These are phyloP conservation scores for Sparidentex hasta DNA, from an alignment of 2,797 vertebrate genomes.

Conservation along the genomic window DNA sequence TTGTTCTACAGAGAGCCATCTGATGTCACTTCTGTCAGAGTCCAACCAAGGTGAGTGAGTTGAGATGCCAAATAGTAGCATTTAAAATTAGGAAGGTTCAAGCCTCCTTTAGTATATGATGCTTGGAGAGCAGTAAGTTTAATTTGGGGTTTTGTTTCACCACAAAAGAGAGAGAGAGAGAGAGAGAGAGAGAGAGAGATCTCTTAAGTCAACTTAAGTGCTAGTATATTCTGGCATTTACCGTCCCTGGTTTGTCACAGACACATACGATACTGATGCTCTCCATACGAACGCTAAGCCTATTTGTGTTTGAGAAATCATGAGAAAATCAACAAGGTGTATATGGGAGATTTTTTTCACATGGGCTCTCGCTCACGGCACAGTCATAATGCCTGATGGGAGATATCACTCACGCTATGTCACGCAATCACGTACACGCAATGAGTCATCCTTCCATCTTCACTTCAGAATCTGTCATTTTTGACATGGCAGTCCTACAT, in stretches of 20 bases:
- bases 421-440: slow-evolving; percentile 3
- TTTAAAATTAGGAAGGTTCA: no score
- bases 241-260: slow-evolving; percentile 1
- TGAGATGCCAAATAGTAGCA: no score
- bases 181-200: no score
- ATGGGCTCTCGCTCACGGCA: slow-evolving; percentile 34
- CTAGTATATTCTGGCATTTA: slow-evolving; percentile 1
- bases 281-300: slow-evolving; percentile 27
- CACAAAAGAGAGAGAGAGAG: no score
- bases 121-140: no score
- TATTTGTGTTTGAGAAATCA: slow-evolving; percentile 43
- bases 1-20: no score
- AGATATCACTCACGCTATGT: slow-evolving; percentile 8
- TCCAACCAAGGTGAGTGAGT: no score
- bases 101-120: no score
- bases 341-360: slow-evolving; percentile 30
- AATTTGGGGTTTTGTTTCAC: no score
- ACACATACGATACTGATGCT: slow-evolving; percentile 34
- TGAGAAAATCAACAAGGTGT: slow-evolving; percentile 39
- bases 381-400: slow-evolving; percentile 20
- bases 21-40: no score
- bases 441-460: not conserved
- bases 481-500: not conserved
- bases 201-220: not conserved
- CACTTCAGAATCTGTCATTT: not conserved